These are phyloP conservation scores for Cheirogaleus medius DNA, from an alignment of 2,113 vertebrate species.

Conservation along the genomic window DNA sequence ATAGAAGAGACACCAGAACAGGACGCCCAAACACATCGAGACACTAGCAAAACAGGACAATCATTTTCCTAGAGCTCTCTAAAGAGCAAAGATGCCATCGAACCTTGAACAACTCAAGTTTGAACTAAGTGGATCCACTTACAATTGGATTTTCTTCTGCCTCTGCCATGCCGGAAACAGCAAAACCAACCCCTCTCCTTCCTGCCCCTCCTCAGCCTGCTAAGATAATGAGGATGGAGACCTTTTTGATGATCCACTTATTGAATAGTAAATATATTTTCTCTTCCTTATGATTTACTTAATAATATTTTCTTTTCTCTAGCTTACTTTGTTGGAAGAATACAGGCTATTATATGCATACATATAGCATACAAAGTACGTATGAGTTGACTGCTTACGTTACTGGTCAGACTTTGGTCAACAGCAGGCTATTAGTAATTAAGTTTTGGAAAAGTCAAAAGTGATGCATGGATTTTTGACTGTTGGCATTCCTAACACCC, in stretches of 20 bases:
- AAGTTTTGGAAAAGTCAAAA: neutral
- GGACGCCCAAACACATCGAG: fast-evolving
- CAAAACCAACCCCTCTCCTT: neutral
- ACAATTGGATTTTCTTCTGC: neutral
- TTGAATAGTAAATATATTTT: neutral
- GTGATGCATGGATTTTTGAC: neutral
- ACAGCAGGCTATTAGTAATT: neutral
- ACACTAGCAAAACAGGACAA: too few species aligned
- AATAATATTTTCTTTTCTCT: neutral
- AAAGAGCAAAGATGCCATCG: neutral
- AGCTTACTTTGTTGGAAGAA: neutral
- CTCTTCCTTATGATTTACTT: neutral
- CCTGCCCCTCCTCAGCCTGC: neutral
- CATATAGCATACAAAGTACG: neutral
- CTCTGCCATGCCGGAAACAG: neutral
- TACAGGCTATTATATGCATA: neutral
- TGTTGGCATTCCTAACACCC: neutral
- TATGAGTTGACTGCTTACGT: neutral
- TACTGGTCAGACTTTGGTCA: neutral
- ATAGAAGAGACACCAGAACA: neutral
- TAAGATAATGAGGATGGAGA: neutral
- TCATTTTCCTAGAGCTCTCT: neutral
- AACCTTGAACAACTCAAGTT: neutral
- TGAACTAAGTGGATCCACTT: neutral
- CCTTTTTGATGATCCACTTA: neutral